Conservation (phyloP, 2,113 vertebrate species). For the Geococcyx californianus region DNA sequence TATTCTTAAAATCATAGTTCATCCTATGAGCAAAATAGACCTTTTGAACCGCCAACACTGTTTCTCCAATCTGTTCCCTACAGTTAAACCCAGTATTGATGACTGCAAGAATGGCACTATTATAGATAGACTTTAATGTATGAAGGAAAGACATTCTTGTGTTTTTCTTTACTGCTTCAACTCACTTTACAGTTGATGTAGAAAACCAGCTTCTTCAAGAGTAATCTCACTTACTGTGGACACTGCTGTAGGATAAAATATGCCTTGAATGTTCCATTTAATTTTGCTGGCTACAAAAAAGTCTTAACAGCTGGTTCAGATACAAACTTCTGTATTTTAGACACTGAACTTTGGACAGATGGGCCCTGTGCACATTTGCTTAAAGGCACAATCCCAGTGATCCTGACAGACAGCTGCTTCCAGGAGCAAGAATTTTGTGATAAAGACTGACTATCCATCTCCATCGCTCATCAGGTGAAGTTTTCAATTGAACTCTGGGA, state of each 20-base stretch:
- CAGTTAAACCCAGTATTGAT: background rate
- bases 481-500: background rate
- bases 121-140: background rate
- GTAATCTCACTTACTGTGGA: background rate
- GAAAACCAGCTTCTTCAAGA: background rate
- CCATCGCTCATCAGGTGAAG: background rate
- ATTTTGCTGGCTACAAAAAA: background rate
- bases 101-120: rapidly evolving
- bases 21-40: background rate
- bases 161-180: background rate
- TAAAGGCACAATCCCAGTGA: background rate
- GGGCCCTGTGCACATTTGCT: background rate
- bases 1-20: background rate
- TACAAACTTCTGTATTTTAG: background rate
- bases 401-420: background rate
- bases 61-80: background rate
- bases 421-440: rapidly evolving
- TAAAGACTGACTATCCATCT: background rate
- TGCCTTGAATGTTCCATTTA: background rate
- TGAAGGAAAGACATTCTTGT: background rate
- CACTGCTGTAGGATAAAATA: background rate
- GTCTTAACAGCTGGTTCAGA: background rate
- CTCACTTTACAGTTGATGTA: background rate
- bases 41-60: background rate
- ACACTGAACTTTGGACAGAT: background rate